Conservation (phyloP, 2,888 invertebrate species). For the Heterodera filipjevi region DNA sequence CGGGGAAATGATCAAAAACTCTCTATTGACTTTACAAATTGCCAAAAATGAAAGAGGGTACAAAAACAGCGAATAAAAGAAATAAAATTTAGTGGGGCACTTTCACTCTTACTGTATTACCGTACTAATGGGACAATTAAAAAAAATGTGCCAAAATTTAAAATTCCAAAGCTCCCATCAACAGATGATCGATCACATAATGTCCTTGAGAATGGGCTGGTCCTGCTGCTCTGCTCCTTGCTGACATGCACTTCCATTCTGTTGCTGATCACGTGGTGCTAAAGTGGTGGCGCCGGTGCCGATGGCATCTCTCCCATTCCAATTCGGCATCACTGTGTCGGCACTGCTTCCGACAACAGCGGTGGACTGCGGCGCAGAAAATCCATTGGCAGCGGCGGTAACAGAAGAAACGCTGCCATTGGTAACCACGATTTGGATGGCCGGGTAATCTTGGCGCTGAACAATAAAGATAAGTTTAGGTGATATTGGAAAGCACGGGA, state of each 20-base stretch:
- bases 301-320: background rate
- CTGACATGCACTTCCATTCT: background rate
- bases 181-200: background rate
- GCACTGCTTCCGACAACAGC: background rate
- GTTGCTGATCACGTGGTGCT: background rate
- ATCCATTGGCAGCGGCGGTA: background rate
- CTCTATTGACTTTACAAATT: no score
- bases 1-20: no score
- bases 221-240: background rate
- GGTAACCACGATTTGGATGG: constrained; percentile 40
- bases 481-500: no score
- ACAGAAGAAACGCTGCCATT: background rate
- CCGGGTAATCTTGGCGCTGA: constrained; percentile 41
- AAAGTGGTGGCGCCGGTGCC: background rate
- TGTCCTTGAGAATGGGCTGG: background rate
- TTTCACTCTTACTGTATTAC: no score
- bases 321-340: background rate
- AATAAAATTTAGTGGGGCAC: no score
- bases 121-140: no score
- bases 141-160: background rate
- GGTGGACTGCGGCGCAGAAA: background rate
- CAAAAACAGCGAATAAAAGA: no score
- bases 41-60: no score
- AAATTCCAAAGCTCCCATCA: background rate
- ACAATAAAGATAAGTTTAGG: constrained; percentile 3